Evolutionary conservation across 2,113 vertebrate species (phyloP), one percentile per base, ranked within the genome.

Genomic region (Poecilia latipinna): DNA sequence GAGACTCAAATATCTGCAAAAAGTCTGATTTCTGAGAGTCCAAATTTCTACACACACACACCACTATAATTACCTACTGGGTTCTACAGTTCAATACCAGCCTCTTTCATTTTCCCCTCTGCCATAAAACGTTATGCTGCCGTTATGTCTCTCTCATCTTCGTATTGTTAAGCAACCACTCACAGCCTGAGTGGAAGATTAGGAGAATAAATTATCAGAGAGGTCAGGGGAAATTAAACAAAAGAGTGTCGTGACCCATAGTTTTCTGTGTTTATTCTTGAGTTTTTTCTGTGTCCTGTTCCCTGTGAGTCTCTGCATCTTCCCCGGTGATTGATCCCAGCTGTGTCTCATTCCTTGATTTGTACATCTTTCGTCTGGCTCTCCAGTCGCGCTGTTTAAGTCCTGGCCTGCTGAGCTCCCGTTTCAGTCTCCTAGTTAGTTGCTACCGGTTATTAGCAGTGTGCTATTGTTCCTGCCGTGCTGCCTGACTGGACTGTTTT

Each of bases 131-230:
- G 68, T 6, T 74, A 17, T 61, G 17, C 11, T 74, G 57, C 81
- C 26, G 62, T 57, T 83, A 31, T 74, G 8, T 78, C 63, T 65
- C 62, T 78, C n/a, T 61, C 26, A 39, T 65, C 73, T 44, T 84
- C 35, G 68, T 63, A 24, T 65, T 62, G 60, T 39, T 62, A 65
- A 82, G 33, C 51, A 68, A 76, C 67, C 77, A 86, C 80, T 84
- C 89, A 83, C 64, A 65, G 54, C 32, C 39, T 76, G 72, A 78
- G 76, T 80, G 77, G 69, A 29, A 79, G 72, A 61, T 80, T 35
- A 82, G 26, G 26, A 78, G 68, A 13, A 33, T 42, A 71, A 78
- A 72, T 75, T 32, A 73, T 26, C 75, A 65, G 19, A 69, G 31
- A 60, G 35, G 69, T 22, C 19, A 63, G 69, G 68, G n/a, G 33